These are phyloP conservation scores for Macrosteles quadrilineatus DNA, from an alignment of 1,140 invertebrate genomes.

Conservation along the genomic window DNA sequence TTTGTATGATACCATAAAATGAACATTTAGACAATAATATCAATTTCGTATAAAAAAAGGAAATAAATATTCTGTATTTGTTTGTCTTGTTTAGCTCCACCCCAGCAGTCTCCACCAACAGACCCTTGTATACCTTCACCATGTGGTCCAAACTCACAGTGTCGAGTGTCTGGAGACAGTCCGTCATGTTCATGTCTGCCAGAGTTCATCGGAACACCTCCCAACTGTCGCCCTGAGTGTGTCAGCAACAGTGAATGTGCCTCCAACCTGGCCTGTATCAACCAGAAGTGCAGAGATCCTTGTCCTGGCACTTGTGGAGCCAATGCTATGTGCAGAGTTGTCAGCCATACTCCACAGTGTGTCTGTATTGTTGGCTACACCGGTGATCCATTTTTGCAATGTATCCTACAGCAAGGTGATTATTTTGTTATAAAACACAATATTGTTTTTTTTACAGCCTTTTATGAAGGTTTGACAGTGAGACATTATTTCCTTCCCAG, in stretches of 20 bases:
- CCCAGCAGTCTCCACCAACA: constrained; percentile 28
- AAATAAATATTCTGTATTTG: too few species aligned
- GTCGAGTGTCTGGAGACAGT: constrained; percentile 59
- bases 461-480: constrained; percentile 45
- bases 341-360: constrained; percentile 73
- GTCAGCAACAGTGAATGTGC: constrained; percentile 66
- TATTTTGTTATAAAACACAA: constrained; percentile 50
- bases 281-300: constrained; percentile 67
- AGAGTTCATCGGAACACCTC: constrained; percentile 62
- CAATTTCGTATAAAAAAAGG: too few species aligned
- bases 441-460: background rate
- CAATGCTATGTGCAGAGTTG: constrained; percentile 71
- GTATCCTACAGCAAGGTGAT: constrained; percentile 59
- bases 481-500: background rate
- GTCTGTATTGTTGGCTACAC: constrained; percentile 70
- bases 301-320: constrained; percentile 70
- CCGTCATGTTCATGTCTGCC: constrained; percentile 66
- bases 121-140: constrained; percentile 59
- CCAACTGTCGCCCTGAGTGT: constrained; percentile 67
- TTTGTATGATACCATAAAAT: too few species aligned
- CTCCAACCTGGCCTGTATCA: constrained; percentile 64
- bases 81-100: constrained; percentile 15
- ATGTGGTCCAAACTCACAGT: constrained; percentile 66
- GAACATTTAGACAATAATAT: too few species aligned
- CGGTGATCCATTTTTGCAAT: constrained; percentile 74